These are phyloP conservation scores for Ligdia adustata DNA, from an alignment of 2,888 invertebrate genomes.

Conservation along the genomic window DNA sequence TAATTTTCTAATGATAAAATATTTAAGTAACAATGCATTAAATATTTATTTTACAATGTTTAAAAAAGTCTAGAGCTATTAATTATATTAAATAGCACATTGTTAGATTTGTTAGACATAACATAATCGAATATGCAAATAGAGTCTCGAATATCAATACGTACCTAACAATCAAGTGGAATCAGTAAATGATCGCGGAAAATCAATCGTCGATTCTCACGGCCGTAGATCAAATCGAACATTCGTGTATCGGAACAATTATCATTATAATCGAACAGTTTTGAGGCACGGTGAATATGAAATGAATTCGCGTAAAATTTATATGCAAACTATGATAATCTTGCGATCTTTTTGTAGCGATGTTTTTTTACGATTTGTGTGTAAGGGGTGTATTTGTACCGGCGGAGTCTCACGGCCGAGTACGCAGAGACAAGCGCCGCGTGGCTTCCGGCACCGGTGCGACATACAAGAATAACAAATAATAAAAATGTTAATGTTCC, in stretches of 20 bases:
- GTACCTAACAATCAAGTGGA: conserved; percentile 59
- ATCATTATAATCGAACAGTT: conserved; percentile 79
- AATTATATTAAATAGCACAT: conserved; percentile 6
- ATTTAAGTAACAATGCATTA: no score
- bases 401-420: conserved; percentile 77
- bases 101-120: conserved; percentile 31
- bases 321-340: conserved; percentile 83
- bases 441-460: conserved; percentile 81
- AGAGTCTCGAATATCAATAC: conserved; percentile 50
- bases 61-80: no score
- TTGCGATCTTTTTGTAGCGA: conserved; percentile 67
- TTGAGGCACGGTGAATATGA: conserved; percentile 73
- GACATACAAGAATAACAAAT: conserved; percentile 84
- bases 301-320: conserved; percentile 83
- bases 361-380: conserved; percentile 61
- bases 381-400: conserved; percentile 61
- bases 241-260: conserved; percentile 78
- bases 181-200: conserved; percentile 67
- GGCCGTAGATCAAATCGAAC: conserved; percentile 77
- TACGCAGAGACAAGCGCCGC: conserved; percentile 80
- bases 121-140: conserved; percentile 60
- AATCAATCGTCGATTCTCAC: conserved; percentile 80
- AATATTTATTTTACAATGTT: no score
- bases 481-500: conserved; percentile 85
- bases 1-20: no score